These are phyloP conservation scores for Malurus splendens DNA, from an alignment of 2,797 vertebrate species.

Conservation along the genomic window DNA sequence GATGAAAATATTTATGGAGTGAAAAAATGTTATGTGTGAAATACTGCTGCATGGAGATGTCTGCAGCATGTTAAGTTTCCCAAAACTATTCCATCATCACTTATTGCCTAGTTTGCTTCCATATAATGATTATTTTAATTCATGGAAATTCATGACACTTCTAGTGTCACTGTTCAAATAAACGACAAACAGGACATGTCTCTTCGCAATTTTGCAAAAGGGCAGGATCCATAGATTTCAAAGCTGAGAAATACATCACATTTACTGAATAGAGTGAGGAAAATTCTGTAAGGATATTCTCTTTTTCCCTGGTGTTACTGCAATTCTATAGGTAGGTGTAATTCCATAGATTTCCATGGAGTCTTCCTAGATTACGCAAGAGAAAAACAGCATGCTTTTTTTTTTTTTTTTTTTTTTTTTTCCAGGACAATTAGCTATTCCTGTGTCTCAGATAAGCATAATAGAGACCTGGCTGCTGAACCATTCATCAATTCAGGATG, in stretches of 20 bases:
- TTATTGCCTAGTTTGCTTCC: neutral
- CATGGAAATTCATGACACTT: neutral
- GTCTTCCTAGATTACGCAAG: neutral
- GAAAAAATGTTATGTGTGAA: neutral
- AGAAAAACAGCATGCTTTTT: neutral
- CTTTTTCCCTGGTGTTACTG: neutral
- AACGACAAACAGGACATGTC: neutral
- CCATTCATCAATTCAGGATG: neutral
- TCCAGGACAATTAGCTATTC: neutral
- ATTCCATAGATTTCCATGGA: neutral
- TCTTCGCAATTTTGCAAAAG: neutral
- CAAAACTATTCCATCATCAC: neutral
- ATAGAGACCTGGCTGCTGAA: neutral
- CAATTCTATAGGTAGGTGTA: neutral
- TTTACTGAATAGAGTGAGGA: neutral
- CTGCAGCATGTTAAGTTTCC: neutral
- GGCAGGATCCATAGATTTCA: neutral
- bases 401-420: too few relatives aligned
- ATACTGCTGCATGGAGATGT: neutral
- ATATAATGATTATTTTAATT: neutral
- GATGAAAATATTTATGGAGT: slow-evolving; percentile 37
- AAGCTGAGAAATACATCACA: neutral
- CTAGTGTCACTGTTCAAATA: neutral
- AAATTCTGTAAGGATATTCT: neutral
- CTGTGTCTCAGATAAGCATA: neutral